Base-by-base conservation (phyloP, 2,888 invertebrate genomes). In the Tetragonula carbonaria region DNA sequence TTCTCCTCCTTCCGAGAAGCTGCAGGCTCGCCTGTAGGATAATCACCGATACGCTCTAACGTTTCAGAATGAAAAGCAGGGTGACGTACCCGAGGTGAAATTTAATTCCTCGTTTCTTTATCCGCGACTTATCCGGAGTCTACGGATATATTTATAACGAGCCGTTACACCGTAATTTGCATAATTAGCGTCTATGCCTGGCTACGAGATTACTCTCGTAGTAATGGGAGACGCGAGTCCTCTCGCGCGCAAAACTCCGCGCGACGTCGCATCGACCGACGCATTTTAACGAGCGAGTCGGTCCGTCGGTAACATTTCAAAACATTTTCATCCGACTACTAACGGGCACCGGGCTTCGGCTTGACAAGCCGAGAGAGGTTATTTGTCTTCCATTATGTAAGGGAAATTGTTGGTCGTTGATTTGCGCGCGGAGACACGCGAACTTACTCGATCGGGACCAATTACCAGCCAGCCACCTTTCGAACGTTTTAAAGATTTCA, bases 61-160 rank as follows among this genome's bases (percentile, higher is more conserved):
- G 85, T 78, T 71, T 16, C 78, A 62, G 78, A 75, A 86, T 78
- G 86, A 78, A 78, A 81, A 85, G 68, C 81, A 73, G 55, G 75
- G 72, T 78, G 86, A 86, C 78, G 81, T 75, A 76, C 55, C 59
- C 63, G 81, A 21, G 74, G 51, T 57, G 80, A 80, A 80, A 85
- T 71, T 85, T 77, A 50, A 77, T 70, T 80, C 79, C 8, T 65
- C 55, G 53, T 23, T 78, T 57, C 28, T 67, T 18, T 59, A 33
- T 33, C 33, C 4, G 33, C 45, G 11, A 11, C 16, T 53, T 6
- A 53, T 21, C 21, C 68, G 53, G 18, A n/a, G 50, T 67, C 21
- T 62, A 21, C 23, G 72, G 80, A 72, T 77, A 72, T 77, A 85
- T 77, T 85, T 85, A 80, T 80, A 85, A 85, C 85, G 45, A 78